Evolutionary conservation across 2,113 vertebrate species (phyloP).

Genomic region (Cyprinus carpio): DNA sequence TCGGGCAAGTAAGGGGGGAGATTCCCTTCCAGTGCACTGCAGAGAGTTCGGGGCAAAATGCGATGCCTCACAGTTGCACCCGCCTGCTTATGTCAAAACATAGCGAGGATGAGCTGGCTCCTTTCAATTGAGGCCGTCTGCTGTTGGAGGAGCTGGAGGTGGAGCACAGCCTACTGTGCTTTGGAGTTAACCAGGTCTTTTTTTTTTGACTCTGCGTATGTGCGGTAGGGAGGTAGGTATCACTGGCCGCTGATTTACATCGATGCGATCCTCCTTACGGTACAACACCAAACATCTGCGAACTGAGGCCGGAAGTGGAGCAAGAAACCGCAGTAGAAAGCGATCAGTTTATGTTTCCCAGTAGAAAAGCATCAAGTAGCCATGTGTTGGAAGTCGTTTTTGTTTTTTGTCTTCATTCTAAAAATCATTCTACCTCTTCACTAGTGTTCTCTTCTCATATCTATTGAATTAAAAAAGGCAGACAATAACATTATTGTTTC

Average conservation of each 20-base stretch:
- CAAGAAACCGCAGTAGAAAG: background rate
- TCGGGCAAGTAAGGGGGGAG: constrained; percentile 29
- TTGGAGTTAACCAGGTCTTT: constrained; percentile 89
- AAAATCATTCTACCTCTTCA: too few species aligned
- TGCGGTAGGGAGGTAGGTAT: constrained; percentile 98
- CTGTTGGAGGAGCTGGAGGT: constrained; percentile 96
- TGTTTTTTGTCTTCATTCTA: background rate
- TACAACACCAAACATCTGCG: constrained; percentile 95
- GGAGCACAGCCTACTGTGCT: constrained; percentile 86
- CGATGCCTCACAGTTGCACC: constrained; percentile 48
- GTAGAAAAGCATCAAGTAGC: background rate
- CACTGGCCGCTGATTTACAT: constrained; percentile 96
- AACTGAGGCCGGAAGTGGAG: constrained; percentile 88
- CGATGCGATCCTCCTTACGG: constrained; percentile 97
- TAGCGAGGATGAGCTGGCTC: constrained; percentile 50
- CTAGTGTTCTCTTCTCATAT: too few species aligned
- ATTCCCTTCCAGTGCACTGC: constrained; percentile 22
- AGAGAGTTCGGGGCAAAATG: constrained; percentile 55
- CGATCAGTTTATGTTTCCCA: background rate
- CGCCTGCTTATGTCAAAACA: constrained; percentile 51
- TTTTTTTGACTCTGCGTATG: constrained; percentile 97
- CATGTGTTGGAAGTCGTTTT: background rate
- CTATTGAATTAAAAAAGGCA: background rate
- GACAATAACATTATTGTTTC: background rate
- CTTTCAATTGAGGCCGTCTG: constrained; percentile 99